These are phyloP conservation scores for Anarsia innoxiella DNA, from an alignment of 2,888 invertebrate species.

Conservation along the genomic window DNA sequence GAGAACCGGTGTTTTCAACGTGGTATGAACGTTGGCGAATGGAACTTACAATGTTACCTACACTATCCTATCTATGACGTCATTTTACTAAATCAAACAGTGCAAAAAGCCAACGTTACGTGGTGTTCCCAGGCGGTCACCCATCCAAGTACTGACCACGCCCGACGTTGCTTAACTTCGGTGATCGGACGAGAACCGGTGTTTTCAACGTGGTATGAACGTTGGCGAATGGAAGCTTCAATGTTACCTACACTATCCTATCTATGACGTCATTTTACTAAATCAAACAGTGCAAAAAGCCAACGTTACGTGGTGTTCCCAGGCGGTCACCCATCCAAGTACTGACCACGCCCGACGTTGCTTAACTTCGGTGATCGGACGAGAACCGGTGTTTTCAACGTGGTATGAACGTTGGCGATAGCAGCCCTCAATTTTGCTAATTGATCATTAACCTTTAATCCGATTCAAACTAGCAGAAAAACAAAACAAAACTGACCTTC, in stretches of 20 bases:
- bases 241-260: too few species aligned
- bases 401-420: constrained; percentile 1
- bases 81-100: too few species aligned
- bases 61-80: too few species aligned
- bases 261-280: too few species aligned
- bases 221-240: too few species aligned
- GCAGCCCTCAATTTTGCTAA: too few species aligned
- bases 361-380: constrained; percentile 71
- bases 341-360: constrained; percentile 67
- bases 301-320: constrained; percentile 3
- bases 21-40: constrained; percentile 7
- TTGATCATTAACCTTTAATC: too few species aligned
- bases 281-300: background rate
- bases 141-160: constrained; percentile 52
- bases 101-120: constrained; percentile 2
- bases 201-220: constrained; percentile 52
- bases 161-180: constrained; percentile 50
- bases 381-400: constrained; percentile 36
- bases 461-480: too few species aligned
- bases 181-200: constrained; percentile 52
- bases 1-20: constrained; percentile 36
- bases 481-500: constrained; percentile 58
- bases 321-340: constrained; percentile 64
- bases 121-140: constrained; percentile 42
- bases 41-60: too few species aligned